Evolutionary conservation across 2,113 vertebrate species (phyloP), one percentile per base, ranked within the genome.

Genomic region (Ameiurus melas): DNA sequence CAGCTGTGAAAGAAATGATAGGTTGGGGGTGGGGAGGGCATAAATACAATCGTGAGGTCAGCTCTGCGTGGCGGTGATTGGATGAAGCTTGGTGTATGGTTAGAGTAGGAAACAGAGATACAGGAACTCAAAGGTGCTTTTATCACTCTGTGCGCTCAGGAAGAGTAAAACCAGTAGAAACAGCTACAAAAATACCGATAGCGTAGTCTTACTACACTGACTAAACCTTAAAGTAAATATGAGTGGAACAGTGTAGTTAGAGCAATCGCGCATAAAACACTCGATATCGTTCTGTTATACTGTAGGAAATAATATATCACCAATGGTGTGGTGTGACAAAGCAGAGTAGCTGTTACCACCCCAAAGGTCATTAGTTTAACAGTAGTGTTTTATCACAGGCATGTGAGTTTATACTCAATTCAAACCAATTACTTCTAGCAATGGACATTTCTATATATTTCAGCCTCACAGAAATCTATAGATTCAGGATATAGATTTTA

Each of bases 61-160:
- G 16, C 58, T 91, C 57, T 51, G 16, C 30, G 2, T 0, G 51
- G 39, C 57, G 5, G 51, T 27, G 47, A 51, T 57, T 27, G 53
- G 6, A 13, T 66, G 13, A 30, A 68, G 33, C 30, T 16, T 87
- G 75, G 43, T 22, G 71, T 43, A 20, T 70, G 43, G 70, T n/a
- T 53, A 13, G 19, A 60, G 43, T 14, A 20, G 25, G 86, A 83
- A 90, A 85, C 77, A 55, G 33, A 87, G 43, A 33, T n/a, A 85
- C 90, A 89, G 86, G 90, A 91, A 91, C 89, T 85, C 75, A 79
- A 53, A 87, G 85, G 80, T 87, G 83, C 51, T 22, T 83, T 86
- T 80, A 87, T 87, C 25, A 47, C 77, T n/a, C n/a, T n/a, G n/a
- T n/a, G n/a, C n/a, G n/a, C n/a, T 43, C 39, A 43, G 39, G 39